phyloP scores from a whole-genome alignment of 2,888 invertebrate genomes.

The Cataglyphis albicans region DNA sequence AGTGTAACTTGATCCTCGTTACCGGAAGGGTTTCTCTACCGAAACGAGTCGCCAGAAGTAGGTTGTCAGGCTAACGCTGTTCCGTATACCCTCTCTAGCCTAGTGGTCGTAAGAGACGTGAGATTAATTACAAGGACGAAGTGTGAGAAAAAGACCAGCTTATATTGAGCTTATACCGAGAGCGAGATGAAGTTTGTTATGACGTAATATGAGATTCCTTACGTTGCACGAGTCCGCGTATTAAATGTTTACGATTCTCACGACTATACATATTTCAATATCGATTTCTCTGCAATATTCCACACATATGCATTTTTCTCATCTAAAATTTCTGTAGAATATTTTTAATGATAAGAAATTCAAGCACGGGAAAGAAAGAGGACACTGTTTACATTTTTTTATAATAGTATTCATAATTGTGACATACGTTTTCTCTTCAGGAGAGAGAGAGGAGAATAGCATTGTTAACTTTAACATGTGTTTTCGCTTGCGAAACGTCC shows the following conservation, averaged over 20 bases:
- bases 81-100: slow-evolving; percentile 18
- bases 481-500: background rate
- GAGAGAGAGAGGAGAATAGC: background rate
- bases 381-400: background rate
- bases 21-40: slow-evolving; percentile 48
- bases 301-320: background rate
- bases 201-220: background rate
- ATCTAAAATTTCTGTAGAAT: background rate
- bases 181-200: slow-evolving; percentile 2
- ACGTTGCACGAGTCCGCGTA: background rate
- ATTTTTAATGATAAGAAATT: background rate
- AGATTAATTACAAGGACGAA: slow-evolving; percentile 52
- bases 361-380: background rate
- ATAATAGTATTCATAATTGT: background rate
- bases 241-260: slow-evolving; percentile 39
- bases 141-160: slow-evolving; percentile 20
- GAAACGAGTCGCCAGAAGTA: slow-evolving; percentile 63
- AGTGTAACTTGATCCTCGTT: slow-evolving; percentile 70
- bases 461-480: slow-evolving; percentile 17
- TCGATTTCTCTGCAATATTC: background rate
- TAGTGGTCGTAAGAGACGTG: background rate
- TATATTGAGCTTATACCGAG: background rate
- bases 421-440: background rate
- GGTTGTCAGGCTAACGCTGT: slow-evolving; percentile 46
- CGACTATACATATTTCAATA: slow-evolving; percentile 10